Percentiles rank a stretch among this genome's conserved stretches.
phyloP scores from a whole-genome alignment of 2,113 vertebrate species.

The Chaenocephalus aceratus region DNA sequence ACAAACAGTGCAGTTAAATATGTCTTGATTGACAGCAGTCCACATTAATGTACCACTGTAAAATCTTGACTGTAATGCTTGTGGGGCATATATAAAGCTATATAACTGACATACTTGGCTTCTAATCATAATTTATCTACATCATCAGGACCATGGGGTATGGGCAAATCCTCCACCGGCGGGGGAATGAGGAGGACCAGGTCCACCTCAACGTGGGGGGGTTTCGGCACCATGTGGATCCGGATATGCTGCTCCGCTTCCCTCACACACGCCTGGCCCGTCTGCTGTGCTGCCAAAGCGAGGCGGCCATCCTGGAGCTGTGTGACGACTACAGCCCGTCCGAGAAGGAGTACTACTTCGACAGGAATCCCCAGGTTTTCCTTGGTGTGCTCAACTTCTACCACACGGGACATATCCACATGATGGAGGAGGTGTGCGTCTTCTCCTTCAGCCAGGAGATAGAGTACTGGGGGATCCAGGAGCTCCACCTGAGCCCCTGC shows the following conservation, averaged over 20 bases:
- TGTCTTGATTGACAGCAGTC: slow-evolving; percentile 27
- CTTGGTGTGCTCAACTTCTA: slow-evolving; percentile 96
- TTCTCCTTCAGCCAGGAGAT: slow-evolving; percentile 98
- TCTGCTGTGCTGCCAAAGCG: slow-evolving; percentile 91
- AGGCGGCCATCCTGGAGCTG: slow-evolving; percentile 94
- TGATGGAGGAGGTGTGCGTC: slow-evolving; percentile 97
- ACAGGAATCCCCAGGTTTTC: slow-evolving; percentile 94
- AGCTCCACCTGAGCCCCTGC: slow-evolving; percentile 92
- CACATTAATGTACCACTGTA: slow-evolving; percentile 4
- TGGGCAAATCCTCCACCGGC: slow-evolving; percentile 92
- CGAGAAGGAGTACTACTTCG: slow-evolving; percentile 97
- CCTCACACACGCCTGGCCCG: slow-evolving; percentile 93
- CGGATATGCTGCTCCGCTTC: slow-evolving; percentile 90
- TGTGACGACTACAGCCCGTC: slow-evolving; percentile 95
- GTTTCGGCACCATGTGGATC: slow-evolving; percentile 90
- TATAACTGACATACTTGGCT: slow-evolving; percentile 9
- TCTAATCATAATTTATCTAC: slow-evolving; percentile 20
- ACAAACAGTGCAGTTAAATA: slow-evolving; percentile 55
- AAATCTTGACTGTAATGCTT: background rate
- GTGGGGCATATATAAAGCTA: background rate
- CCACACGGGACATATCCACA: slow-evolving; percentile 93
- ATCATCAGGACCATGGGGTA: slow-evolving; percentile 92
- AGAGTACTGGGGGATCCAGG: slow-evolving; percentile 98
- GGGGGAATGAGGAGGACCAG: slow-evolving; percentile 88
- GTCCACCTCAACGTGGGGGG: slow-evolving; percentile 97